Evolutionary conservation across 2,797 vertebrate species (phyloP).

Genomic region (Myotis vivesi): DNA sequence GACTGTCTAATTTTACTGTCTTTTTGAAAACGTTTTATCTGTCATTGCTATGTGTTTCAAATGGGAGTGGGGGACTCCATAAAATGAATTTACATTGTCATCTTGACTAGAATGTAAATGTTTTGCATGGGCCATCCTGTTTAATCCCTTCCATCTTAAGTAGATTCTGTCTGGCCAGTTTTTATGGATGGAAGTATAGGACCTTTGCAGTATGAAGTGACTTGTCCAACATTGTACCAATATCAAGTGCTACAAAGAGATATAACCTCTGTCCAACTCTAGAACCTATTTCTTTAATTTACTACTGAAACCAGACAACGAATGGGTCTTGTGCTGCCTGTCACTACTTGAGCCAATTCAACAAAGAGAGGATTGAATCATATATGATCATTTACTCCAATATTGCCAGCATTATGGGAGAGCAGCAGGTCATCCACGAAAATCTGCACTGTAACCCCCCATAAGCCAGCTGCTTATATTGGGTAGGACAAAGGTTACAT

Average conservation of each 20-base stretch:
- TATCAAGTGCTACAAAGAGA: neutral
- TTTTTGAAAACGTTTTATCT: neutral
- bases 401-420: too few species aligned
- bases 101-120: neutral
- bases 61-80: neutral
- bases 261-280: neutral
- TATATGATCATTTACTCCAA: too few species aligned
- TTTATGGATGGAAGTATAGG: neutral
- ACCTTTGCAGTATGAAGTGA: neutral
- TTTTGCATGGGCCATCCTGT: neutral
- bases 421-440: too few species aligned
- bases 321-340: too few species aligned
- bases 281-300: neutral
- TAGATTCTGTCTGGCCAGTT: constrained; percentile 4
- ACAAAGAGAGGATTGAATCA: too few species aligned
- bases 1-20: neutral
- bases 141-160: neutral
- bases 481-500: too few species aligned
- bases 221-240: neutral
- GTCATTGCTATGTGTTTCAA: neutral
- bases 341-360: too few species aligned
- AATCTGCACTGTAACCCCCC: too few species aligned
- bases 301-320: too few species aligned
- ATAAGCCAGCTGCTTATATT: too few species aligned
- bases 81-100: neutral